Conservation (phyloP, 2,113 vertebrate species). For the Xenus cinereus region DNA sequence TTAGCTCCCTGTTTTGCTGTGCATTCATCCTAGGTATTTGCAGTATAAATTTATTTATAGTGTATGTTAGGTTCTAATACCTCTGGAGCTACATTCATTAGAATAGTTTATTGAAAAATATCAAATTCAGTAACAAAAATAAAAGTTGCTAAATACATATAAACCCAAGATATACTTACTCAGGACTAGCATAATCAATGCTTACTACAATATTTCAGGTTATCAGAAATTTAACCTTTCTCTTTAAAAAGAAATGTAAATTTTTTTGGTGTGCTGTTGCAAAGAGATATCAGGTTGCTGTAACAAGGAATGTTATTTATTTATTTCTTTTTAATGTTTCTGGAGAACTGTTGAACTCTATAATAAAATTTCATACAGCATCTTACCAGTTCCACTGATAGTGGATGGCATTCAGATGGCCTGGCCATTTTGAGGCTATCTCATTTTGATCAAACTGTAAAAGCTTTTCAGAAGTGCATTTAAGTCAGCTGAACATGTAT, state of each 20-base stretch:
- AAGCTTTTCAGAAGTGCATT: neutral
- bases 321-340: neutral
- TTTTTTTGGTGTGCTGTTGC: neutral
- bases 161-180: neutral
- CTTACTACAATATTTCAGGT: neutral
- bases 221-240: neutral
- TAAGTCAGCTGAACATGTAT: neutral
- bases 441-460: neutral
- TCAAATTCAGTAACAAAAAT: neutral
- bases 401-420: neutral
- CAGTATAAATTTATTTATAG: neutral
- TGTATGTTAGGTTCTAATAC: neutral
- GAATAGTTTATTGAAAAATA: neutral
- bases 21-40: neutral
- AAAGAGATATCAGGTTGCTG: neutral
- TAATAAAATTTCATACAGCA: neutral
- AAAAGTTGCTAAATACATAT: neutral
- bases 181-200: neutral
- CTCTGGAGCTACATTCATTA: neutral
- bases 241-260: neutral
- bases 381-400: neutral
- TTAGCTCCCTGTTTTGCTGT: neutral
- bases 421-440: neutral
- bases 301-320: neutral
- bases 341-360: neutral